A percentile compares a stretch with the other conserved stretches of the same genome.
Conservation (phyloP, 2,888 invertebrate genomes). For the Dasysyrphus tricinctus region DNA sequence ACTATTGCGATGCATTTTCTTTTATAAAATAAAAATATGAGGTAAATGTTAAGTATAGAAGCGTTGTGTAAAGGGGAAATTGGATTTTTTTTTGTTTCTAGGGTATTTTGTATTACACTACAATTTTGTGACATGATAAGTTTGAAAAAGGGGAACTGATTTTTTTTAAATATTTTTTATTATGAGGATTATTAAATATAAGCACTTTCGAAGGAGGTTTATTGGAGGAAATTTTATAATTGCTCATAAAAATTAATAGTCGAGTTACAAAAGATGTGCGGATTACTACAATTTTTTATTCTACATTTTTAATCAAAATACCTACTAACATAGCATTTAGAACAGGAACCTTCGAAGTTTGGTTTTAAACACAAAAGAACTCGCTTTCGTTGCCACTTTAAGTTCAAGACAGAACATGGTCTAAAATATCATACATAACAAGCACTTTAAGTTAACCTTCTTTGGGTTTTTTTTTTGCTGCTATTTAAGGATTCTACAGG, state of each 20-base stretch:
- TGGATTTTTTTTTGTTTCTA: not conserved
- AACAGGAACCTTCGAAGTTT: no score
- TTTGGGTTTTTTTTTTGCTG: no score
- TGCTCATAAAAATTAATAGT: not conserved
- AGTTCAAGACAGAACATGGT: no score
- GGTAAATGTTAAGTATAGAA: constrained; percentile 25
- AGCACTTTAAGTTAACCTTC: no score
- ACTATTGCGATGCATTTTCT: constrained; percentile 44
- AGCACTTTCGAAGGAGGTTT: not conserved
- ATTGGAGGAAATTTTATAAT: not conserved
- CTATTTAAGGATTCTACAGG: no score
- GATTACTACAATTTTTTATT: no score
- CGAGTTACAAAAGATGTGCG: no score
- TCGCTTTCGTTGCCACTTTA: no score
- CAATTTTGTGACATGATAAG: not conserved
- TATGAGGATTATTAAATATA: not conserved
- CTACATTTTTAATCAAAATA: no score
- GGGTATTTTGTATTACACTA: not conserved
- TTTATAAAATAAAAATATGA: constrained; percentile 32
- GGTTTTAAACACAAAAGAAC: no score
- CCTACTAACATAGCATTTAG: no score
- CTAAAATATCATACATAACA: no score
- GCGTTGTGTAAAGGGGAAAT: not conserved
- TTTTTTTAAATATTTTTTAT: not conserved
- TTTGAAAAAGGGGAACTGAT: not conserved